Evolutionary conservation across 2,113 vertebrate genomes (phyloP).

Genomic region (Mirounga angustirostris): DNA sequence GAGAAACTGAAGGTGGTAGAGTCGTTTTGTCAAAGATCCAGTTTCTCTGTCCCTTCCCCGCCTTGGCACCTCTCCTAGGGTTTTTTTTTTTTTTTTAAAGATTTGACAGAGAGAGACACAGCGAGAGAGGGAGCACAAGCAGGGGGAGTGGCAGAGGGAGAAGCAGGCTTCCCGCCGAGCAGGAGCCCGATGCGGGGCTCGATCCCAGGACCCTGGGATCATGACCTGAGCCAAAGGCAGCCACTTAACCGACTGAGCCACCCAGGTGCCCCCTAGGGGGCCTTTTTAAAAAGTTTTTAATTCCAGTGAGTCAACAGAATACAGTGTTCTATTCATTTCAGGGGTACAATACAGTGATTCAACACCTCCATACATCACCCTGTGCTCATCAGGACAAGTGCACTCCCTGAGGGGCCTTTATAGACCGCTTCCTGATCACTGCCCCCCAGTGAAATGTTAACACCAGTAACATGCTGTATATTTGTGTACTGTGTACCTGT

Average conservation of each 20-base stretch:
- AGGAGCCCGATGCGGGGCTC: no score
- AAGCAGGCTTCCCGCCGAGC: no score
- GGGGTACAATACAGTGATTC: background rate
- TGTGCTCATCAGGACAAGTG: background rate
- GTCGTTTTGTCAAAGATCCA: background rate
- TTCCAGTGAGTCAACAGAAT: background rate
- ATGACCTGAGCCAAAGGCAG: no score
- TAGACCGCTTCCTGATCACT: background rate
- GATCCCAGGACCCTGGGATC: no score
- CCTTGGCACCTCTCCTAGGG: no score
- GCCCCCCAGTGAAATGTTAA: background rate
- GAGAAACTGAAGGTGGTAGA: background rate
- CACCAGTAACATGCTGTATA: background rate
- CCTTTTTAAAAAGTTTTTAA: background rate
- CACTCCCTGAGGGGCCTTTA: no score
- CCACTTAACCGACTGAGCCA: no score
- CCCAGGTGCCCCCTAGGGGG: no score
- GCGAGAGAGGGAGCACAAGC: no score
- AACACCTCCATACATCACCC: background rate
- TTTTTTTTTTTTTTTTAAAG: no score
- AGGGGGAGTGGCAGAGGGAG: no score
- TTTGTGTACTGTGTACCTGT: fast-evolving
- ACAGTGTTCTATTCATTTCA: background rate
- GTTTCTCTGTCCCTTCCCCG: background rate
- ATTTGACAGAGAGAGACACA: no score